These are phyloP conservation scores for Aspiorhynchus laticeps DNA, from an alignment of 2,113 vertebrate species.

Conservation along the genomic window DNA sequence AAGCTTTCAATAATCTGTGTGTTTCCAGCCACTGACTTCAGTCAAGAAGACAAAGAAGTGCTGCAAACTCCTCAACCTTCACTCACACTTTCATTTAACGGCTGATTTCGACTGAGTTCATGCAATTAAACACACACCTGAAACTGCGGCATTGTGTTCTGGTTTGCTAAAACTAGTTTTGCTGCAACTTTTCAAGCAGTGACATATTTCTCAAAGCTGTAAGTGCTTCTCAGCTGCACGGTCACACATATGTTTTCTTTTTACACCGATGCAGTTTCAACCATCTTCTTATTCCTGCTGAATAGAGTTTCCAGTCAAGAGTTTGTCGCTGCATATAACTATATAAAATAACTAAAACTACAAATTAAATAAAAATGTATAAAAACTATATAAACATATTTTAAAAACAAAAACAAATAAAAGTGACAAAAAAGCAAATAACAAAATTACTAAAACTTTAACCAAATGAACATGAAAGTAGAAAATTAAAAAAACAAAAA, in stretches of 20 bases:
- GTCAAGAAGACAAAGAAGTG: slow-evolving; percentile 15
- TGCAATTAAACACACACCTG: background rate
- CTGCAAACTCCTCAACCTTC: slow-evolving; percentile 3
- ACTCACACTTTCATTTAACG: background rate
- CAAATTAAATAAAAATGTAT: too few species aligned
- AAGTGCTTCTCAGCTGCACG: background rate
- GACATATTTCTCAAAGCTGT: background rate
- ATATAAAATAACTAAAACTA: too few species aligned
- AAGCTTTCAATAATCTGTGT: slow-evolving; percentile 33
- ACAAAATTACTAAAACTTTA: too few species aligned
- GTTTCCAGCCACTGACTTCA: slow-evolving; percentile 30
- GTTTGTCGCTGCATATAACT: background rate
- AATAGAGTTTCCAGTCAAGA: background rate
- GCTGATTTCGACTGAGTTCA: background rate
- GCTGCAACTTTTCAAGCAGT: background rate
- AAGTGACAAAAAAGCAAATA: too few species aligned
- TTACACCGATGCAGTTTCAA: background rate
- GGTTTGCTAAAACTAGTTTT: background rate
- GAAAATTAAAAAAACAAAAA: too few species aligned
- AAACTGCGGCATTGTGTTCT: background rate
- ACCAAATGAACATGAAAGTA: too few species aligned
- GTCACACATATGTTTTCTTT: background rate
- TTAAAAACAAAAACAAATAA: too few species aligned
- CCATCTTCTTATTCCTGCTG: background rate
- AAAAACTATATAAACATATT: too few species aligned